Evolutionary conservation across 2,797 vertebrate genomes (phyloP).

Genomic region (Silurus aristotelis): DNA sequence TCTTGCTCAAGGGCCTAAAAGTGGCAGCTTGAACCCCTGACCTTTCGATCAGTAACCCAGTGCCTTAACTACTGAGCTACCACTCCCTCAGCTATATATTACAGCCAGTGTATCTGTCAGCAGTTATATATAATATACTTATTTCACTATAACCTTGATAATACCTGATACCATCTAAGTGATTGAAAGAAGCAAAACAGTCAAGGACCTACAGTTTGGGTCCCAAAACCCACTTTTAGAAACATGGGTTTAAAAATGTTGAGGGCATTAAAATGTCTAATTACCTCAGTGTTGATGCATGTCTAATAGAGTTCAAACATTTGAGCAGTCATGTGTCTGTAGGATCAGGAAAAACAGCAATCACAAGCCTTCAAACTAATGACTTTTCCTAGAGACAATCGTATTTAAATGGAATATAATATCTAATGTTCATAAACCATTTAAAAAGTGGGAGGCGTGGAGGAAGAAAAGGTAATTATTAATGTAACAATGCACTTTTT

Average conservation of each 20-base stretch:
- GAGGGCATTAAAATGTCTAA: not conserved
- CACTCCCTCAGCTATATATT: not conserved
- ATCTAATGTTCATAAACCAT: too few species aligned
- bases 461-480: not conserved
- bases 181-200: not conserved
- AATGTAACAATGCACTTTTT: not conserved
- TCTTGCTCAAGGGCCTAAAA: too few species aligned
- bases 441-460: not conserved
- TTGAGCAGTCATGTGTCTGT: not conserved
- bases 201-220: not conserved
- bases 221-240: too few species aligned
- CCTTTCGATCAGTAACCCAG: too few species aligned
- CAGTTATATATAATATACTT: too few species aligned
- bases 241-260: too few species aligned
- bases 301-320: not conserved
- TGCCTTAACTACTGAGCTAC: too few species aligned
- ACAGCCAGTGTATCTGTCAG: too few species aligned
- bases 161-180: not conserved
- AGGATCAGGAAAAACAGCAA: not conserved
- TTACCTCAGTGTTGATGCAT: not conserved
- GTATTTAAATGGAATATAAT: not conserved
- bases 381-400: not conserved
- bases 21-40: too few species aligned
- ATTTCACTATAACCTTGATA: not conserved
- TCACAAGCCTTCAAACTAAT: too few species aligned